phyloP scores from a whole-genome alignment of 2,113 vertebrate species.

The Ammospiza nelsoni region DNA sequence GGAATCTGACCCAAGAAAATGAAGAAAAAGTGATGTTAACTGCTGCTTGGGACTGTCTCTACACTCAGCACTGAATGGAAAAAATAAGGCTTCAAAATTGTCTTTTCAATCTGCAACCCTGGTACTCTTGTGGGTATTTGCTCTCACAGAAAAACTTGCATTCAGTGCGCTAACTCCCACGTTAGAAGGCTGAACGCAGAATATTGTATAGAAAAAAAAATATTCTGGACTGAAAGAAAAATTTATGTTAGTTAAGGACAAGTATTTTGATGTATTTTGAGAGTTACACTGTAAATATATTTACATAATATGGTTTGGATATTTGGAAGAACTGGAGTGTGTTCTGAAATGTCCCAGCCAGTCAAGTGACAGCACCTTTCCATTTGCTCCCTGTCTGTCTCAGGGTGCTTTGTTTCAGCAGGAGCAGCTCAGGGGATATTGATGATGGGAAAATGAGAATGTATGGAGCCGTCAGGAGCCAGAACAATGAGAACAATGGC shows the following conservation, averaged over 20 bases:
- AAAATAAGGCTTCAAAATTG: background rate
- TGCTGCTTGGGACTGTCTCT: background rate
- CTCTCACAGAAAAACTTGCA: background rate
- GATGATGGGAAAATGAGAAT: background rate
- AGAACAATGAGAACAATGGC: background rate
- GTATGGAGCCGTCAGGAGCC: background rate
- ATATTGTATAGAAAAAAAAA: background rate
- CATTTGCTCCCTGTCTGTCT: background rate
- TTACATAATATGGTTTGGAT: background rate
- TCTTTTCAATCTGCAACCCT: background rate
- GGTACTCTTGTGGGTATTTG: background rate
- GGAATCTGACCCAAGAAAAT: background rate
- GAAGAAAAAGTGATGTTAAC: background rate
- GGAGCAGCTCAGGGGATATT: background rate
- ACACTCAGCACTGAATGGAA: background rate
- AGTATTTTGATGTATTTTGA: background rate
- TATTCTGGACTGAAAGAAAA: background rate
- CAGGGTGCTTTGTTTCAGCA: background rate
- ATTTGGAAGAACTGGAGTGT: background rate
- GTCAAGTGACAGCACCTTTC: background rate
- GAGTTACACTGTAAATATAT: background rate
- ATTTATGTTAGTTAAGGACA: background rate
- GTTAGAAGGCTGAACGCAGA: background rate
- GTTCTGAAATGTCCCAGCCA: background rate
- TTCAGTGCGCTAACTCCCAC: background rate